Percentiles rank a stretch among this genome's conserved stretches.
Conservation (phyloP, 2,113 vertebrate genomes). For the Sorex araneus region DNA sequence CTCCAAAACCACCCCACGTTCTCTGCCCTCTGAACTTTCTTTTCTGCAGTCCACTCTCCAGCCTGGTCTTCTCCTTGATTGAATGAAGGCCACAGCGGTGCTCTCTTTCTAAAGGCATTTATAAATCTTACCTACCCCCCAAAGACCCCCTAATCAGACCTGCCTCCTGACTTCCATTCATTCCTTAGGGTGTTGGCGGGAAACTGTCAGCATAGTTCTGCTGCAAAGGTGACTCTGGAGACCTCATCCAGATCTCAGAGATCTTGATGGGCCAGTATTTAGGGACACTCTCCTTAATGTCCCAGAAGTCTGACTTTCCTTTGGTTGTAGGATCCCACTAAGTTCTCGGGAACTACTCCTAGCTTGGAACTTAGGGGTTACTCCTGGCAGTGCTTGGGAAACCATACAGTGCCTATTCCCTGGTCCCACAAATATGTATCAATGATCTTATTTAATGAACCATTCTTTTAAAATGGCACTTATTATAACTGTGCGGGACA, state of each 20-base stretch:
- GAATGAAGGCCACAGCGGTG: not conserved
- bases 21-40: not conserved
- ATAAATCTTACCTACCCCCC: not conserved
- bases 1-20: not conserved
- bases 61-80: not conserved
- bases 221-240: not conserved
- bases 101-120: conserved; percentile 5
- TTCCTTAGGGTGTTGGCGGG: not conserved
- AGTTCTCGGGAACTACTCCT: no score
- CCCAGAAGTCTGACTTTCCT: no score
- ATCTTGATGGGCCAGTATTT: no score
- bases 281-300: no score
- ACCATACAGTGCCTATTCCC: no score
- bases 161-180: conserved; percentile 6
- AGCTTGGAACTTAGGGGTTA: no score
- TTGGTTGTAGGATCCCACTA: no score
- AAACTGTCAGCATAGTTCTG: not conserved
- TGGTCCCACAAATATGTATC: no score
- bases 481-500: not conserved
- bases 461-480: not conserved
- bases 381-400: no score
- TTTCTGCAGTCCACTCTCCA: not conserved
- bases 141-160: not conserved
- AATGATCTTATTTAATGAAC: not conserved
- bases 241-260: not conserved